Conservation (phyloP, 2,888 invertebrate species). For the Melangyna quadrimaculata region DNA sequence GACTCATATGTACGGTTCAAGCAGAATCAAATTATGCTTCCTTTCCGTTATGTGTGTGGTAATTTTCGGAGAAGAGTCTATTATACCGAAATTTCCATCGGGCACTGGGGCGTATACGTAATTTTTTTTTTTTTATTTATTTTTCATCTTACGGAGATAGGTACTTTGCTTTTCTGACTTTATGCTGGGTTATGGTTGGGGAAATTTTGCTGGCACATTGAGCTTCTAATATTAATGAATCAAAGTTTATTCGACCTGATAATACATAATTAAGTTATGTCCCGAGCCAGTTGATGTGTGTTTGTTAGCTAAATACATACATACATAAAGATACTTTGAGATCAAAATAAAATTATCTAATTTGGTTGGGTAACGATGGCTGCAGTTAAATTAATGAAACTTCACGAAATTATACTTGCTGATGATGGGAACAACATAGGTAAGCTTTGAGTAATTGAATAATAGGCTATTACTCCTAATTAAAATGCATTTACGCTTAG, state of each 20-base stretch:
- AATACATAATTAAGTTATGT: constrained; percentile 33
- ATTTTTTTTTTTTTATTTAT: constrained; percentile 21
- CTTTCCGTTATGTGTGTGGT: constrained; percentile 41
- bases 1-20: constrained; percentile 44
- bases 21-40: constrained; percentile 36
- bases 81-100: constrained; percentile 12
- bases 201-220: constrained; percentile 3
- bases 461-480: background rate
- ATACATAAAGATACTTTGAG: background rate
- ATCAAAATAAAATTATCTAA: background rate
- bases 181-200: background rate
- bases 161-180: background rate
- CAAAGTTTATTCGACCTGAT: constrained; percentile 12
- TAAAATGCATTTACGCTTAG: background rate
- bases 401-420: background rate
- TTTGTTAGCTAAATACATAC: background rate
- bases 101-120: constrained; percentile 56
- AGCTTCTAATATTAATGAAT: constrained; percentile 20
- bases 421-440: background rate
- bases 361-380: background rate
- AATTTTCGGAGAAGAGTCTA: constrained; percentile 35
- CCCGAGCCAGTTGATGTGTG: background rate
- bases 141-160: background rate
- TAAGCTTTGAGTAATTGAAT: background rate
- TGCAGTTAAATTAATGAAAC: background rate